Base-by-base conservation (phyloP, 2,113 vertebrate genomes). In the Sturnira hondurensis region DNA sequence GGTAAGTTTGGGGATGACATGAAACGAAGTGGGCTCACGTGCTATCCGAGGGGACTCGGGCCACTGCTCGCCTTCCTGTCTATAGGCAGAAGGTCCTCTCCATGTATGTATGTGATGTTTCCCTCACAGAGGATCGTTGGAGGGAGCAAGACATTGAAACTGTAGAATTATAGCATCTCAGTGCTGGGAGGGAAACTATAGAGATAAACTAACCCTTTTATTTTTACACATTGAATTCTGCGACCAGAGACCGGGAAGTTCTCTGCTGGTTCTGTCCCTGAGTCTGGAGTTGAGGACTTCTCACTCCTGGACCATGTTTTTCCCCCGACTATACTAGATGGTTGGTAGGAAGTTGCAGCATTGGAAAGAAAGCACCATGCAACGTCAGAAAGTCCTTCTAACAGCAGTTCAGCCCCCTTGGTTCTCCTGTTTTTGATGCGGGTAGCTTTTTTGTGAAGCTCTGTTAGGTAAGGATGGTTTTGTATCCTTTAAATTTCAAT, bases 1-100 rank as follows among this genome's bases (percentile, higher is more conserved):
- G 65, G 99, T 99, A 98, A 99, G 99, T 98, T 61, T 11, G 3
- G 3, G 9, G 43, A 31, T 28, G 47, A 22, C 9, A 0, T 36
- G 71, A 89, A 52, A 28, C 24, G 13, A n/a, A 2, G 12, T 3
- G 71, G 71, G 82, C 43, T 92, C 38, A 3, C 2, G 0, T 50
- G 92, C 82, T 41, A 7, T 43, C 38, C 20, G 13, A 7, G 19
- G 11, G 26, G 17, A 24, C 4, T 4, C 8, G 19, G 3, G 28
- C 73, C 31, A 20, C 13, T 5, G 28, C 41, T 52, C 26, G 52
- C 56, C 73, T 65, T 90, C 47, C 38, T 54, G 7, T 43, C 24
- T 33, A 0, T 70, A 20, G 16, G n/a, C 31, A 38, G 65, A 91
- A 70, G 19, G 0, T 43, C 36, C 15, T 33, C 45, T 41, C 41